These are phyloP conservation scores for Leucosticte australis DNA, from an alignment of 2,113 vertebrate species.

Conservation along the genomic window DNA sequence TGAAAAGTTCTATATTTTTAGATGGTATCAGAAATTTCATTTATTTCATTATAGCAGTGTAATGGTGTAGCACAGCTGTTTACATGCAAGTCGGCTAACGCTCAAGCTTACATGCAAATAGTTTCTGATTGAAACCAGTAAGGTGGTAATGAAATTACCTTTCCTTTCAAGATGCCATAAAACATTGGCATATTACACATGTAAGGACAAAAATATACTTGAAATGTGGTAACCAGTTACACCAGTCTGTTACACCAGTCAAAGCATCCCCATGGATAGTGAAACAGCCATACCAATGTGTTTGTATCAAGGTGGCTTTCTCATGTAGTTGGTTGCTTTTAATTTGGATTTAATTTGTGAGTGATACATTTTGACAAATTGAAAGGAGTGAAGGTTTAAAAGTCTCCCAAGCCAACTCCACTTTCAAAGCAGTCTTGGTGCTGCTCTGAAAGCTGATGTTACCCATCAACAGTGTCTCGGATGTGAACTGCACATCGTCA, in stretches of 20 bases:
- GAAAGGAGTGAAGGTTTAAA: not conserved
- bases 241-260: not conserved
- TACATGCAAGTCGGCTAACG: not conserved
- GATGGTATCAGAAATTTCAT: not conserved
- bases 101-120: not conserved
- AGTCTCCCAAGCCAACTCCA: not conserved
- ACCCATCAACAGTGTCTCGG: not conserved
- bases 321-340: not conserved
- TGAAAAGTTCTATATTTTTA: not conserved
- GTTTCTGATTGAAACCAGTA: not conserved
- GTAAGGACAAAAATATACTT: not conserved
- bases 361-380: not conserved
- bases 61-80: not conserved
- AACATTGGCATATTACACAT: not conserved
- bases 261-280: not conserved
- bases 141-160: not conserved
- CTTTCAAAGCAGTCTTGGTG: not conserved
- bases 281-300: not conserved
- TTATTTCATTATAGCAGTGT: not conserved
- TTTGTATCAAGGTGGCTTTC: not conserved
- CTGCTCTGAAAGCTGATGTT: not conserved
- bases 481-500: accelerated
- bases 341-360: not conserved
- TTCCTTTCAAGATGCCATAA: not conserved
- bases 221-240: not conserved